phyloP scores from a whole-genome alignment of 2,113 vertebrate species.

The Ovibos moschatus region DNA sequence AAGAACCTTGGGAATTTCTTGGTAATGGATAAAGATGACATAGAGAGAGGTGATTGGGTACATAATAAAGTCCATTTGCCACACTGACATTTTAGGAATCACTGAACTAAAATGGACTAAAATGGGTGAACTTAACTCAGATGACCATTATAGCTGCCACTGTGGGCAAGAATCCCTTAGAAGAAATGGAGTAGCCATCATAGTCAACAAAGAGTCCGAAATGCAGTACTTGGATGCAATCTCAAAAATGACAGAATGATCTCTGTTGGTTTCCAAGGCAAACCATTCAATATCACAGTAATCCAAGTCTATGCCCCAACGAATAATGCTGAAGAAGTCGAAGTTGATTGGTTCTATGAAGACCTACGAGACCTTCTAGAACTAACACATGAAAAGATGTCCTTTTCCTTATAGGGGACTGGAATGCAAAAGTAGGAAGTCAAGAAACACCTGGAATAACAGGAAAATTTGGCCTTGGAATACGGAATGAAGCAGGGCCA shows the following conservation, averaged over 20 bases:
- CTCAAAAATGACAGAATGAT: neutral
- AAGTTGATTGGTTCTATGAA: neutral
- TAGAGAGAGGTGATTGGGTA: neutral
- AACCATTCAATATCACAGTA: neutral
- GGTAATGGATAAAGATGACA: neutral
- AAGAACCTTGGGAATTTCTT: neutral
- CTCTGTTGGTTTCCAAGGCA: neutral
- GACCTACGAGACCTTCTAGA: neutral
- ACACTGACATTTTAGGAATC: neutral
- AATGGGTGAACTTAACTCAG: neutral
- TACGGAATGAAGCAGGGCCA: neutral
- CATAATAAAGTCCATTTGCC: neutral
- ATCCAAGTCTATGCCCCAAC: neutral
- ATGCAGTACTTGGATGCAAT: neutral
- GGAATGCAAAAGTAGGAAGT: neutral
- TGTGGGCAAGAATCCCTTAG: neutral
- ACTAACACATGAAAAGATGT: neutral
- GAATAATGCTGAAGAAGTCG: neutral
- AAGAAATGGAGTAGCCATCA: neutral
- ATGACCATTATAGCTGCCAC: neutral
- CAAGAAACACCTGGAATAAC: neutral
- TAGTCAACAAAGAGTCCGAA: neutral
- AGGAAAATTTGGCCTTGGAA: neutral
- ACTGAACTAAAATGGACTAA: neutral
- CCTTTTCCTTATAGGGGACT: neutral